These are phyloP conservation scores for Siniperca obscura DNA, from an alignment of 2,797 vertebrate genomes.

Conservation along the genomic window DNA sequence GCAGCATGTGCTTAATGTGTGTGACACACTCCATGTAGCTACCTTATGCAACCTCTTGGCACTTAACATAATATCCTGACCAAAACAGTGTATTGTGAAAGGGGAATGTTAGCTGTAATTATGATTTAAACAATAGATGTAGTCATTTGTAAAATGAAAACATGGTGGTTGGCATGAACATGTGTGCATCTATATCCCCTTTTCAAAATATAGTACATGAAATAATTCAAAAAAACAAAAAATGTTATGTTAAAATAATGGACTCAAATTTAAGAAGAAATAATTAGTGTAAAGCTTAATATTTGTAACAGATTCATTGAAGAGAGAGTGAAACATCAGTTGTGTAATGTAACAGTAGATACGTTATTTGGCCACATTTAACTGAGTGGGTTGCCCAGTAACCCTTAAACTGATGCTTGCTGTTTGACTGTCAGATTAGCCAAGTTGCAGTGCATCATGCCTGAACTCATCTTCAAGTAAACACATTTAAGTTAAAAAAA, in stretches of 20 bases:
- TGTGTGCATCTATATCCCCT: not conserved
- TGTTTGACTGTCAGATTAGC: not conserved
- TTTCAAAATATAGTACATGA: conserved; percentile 1
- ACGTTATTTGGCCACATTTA: not conserved
- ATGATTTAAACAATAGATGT: not conserved
- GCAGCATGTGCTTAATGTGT: not conserved
- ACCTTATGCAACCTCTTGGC: not conserved
- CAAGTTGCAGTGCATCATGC: not conserved
- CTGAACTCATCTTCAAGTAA: conserved; percentile 11
- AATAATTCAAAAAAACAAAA: not conserved
- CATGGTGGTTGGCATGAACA: not conserved
- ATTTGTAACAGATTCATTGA: not conserved
- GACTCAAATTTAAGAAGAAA: not conserved
- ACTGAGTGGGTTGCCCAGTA: not conserved
- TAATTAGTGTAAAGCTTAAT: not conserved
- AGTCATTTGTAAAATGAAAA: not conserved
- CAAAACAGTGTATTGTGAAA: not conserved
- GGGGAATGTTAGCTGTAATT: conserved; percentile 1
- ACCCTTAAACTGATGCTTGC: not conserved
- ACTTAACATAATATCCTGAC: not conserved
- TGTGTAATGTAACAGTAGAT: not conserved
- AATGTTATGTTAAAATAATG: not conserved
- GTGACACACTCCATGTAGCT: not conserved
- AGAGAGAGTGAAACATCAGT: not conserved
- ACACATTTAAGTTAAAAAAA: not conserved